A percentile compares a stretch with the other conserved stretches of the same genome.
Conservation (phyloP, 2,888 invertebrate species). For the Lithophane ornitopus region DNA sequence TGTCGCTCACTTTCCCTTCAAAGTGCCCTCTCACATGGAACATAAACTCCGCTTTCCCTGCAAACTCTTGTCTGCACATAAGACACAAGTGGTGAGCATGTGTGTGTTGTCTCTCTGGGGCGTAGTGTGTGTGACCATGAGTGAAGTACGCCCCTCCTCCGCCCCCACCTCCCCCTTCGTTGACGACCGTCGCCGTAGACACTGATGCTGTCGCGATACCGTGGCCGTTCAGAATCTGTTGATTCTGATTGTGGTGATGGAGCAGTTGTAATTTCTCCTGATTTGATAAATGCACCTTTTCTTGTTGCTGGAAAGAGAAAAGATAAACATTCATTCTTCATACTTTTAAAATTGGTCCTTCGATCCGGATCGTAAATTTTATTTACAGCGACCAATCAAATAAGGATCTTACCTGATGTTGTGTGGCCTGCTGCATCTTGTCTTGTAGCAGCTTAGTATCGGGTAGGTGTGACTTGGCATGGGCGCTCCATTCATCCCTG, state of each 20-base stretch:
- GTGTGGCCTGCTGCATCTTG: constrained; percentile 87
- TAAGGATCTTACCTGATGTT: constrained; percentile 71
- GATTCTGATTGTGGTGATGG: constrained; percentile 88
- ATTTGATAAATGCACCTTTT: constrained; percentile 87
- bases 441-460: constrained; percentile 88
- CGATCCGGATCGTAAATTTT: neutral
- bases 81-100: constrained; percentile 91
- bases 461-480: constrained; percentile 93
- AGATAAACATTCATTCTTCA: neutral
- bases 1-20: constrained; percentile 90
- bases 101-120: constrained; percentile 86
- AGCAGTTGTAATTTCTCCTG: constrained; percentile 87
- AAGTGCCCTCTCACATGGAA: constrained; percentile 93
- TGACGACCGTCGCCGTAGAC: constrained; percentile 86
- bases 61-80: constrained; percentile 92
- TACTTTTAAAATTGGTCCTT: constrained; percentile 5
- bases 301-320: constrained; percentile 81
- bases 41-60: constrained; percentile 93
- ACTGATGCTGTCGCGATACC: constrained; percentile 86
- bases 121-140: constrained; percentile 87
- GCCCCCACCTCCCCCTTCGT: constrained; percentile 78
- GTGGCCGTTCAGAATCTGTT: constrained; percentile 87
- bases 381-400: neutral
- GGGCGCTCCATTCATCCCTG: constrained; percentile 94
- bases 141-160: constrained; percentile 85